Evolutionary conservation across 2,113 vertebrate genomes (phyloP).

Genomic region (Cranoglanis bouderius): DNA sequence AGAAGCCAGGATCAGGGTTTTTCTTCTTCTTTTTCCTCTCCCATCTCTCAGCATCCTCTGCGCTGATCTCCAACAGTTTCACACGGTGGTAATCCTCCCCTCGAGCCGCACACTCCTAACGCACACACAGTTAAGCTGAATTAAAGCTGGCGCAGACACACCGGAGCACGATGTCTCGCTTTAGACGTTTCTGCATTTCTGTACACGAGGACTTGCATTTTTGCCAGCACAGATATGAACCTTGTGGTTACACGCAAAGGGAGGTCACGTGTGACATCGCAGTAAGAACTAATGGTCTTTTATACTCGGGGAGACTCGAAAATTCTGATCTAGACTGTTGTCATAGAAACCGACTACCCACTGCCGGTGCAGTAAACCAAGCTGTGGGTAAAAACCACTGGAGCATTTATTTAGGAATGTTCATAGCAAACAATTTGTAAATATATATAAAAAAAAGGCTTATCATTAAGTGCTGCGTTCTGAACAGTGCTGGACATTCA

Average conservation of each 20-base stretch:
- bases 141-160: background rate
- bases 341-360: background rate
- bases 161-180: background rate
- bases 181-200: background rate
- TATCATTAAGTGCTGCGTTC: background rate
- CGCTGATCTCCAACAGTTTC: slow-evolving; percentile 90
- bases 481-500: background rate
- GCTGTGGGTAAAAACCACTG: background rate
- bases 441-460: background rate
- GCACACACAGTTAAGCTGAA: background rate
- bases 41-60: slow-evolving; percentile 92
- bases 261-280: background rate
- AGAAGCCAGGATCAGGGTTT: slow-evolving; percentile 92
- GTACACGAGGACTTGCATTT: background rate
- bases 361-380: background rate
- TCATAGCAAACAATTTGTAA: background rate
- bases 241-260: background rate
- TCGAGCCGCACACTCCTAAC: slow-evolving; percentile 83
- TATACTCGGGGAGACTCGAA: background rate
- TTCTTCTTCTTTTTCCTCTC: slow-evolving; percentile 92
- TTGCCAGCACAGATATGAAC: background rate
- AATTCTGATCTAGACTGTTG: background rate
- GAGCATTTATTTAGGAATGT: background rate
- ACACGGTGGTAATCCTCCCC: slow-evolving; percentile 90
- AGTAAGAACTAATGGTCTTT: background rate